phyloP scores from a whole-genome alignment of 2,888 invertebrate genomes.

The Apoda limacodes region DNA sequence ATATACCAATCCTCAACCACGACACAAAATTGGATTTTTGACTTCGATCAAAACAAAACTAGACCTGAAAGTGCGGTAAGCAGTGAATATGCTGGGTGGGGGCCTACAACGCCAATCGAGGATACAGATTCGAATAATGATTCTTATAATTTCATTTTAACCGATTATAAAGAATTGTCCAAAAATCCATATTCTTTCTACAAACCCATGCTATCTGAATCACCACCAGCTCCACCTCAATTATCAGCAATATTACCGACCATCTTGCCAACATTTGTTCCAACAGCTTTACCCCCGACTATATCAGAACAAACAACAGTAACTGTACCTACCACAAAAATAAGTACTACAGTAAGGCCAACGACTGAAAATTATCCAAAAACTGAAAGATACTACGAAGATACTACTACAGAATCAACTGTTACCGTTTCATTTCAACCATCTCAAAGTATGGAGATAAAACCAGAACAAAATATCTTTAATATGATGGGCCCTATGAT shows the following conservation, averaged over 20 bases:
- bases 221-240: slow-evolving; percentile 40
- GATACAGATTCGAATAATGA: slow-evolving; percentile 39
- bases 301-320: neutral
- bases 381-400: slow-evolving; percentile 29
- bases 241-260: slow-evolving; percentile 28
- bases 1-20: slow-evolving; percentile 74
- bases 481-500: slow-evolving; percentile 59
- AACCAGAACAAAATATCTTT: slow-evolving; percentile 33
- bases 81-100: slow-evolving; percentile 63
- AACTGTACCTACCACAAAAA: neutral
- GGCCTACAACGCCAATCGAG: slow-evolving; percentile 53
- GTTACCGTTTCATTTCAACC: slow-evolving; percentile 24
- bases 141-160: slow-evolving; percentile 48
- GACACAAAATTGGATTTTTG: slow-evolving; percentile 53
- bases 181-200: slow-evolving; percentile 50
- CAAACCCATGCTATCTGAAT: slow-evolving; percentile 47
- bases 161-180: slow-evolving; percentile 33
- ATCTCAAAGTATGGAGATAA: slow-evolving; percentile 26
- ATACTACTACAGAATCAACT: slow-evolving; percentile 33
- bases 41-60: slow-evolving; percentile 37
- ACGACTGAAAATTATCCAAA: slow-evolving; percentile 17
- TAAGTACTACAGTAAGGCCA: neutral
- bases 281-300: slow-evolving; percentile 18
- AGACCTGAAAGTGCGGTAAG: slow-evolving; percentile 39
- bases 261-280: slow-evolving; percentile 39